These are phyloP conservation scores for Pangasius sanitwongsei DNA, from an alignment of 2,797 vertebrate species.

Conservation along the genomic window DNA sequence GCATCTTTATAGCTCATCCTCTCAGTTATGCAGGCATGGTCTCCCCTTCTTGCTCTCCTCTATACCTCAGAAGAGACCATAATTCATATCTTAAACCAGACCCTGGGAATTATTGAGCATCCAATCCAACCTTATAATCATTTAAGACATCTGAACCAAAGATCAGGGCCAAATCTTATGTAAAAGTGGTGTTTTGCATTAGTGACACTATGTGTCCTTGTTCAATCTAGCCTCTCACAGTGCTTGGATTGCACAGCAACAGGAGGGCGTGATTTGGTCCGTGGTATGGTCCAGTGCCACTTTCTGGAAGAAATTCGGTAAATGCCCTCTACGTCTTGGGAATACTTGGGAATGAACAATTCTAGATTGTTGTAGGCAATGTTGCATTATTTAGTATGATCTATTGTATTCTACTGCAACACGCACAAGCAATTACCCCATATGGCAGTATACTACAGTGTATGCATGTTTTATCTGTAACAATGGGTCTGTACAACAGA, in stretches of 20 bases:
- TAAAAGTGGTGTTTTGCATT: neutral
- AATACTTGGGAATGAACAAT: neutral
- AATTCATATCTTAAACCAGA: neutral
- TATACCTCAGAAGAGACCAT: neutral
- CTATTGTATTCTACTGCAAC: neutral
- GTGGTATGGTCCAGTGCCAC: conserved; percentile 61
- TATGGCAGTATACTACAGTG: neutral
- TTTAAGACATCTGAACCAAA: neutral
- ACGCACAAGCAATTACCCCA: neutral
- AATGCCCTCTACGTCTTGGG: conserved; percentile 13
- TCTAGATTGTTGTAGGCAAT: neutral
- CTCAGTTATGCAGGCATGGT: neutral
- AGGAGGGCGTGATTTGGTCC: conserved; percentile 62
- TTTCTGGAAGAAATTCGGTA: conserved; percentile 71
- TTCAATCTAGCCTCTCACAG: conserved; percentile 68
- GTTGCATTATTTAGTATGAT: neutral
- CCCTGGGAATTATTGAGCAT: neutral
- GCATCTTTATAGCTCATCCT: neutral
- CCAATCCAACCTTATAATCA: neutral
- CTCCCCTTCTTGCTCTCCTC: neutral
- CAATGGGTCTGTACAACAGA: neutral
- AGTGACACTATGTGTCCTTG: neutral
- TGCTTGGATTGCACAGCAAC: conserved; percentile 62
- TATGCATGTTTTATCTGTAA: neutral
- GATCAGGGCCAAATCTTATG: neutral